Evolutionary conservation across 2,888 invertebrate genomes (phyloP).

Genomic region (Malthinus flaveolus): DNA sequence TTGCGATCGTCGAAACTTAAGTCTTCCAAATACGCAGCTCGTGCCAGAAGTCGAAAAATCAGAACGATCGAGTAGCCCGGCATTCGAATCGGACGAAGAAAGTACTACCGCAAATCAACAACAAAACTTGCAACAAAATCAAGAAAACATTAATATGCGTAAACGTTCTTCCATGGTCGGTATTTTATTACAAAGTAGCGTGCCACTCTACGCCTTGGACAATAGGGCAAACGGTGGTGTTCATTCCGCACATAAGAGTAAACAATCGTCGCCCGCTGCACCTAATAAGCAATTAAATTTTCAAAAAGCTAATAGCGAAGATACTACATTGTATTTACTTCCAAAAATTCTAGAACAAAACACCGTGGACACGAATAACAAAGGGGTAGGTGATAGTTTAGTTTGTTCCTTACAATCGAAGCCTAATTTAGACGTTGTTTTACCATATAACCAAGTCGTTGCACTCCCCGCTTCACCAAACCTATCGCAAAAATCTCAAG

Average conservation of each 20-base stretch:
- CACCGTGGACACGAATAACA: constrained; percentile 65
- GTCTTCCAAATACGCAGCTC: constrained; percentile 36
- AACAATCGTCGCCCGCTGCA: constrained; percentile 15
- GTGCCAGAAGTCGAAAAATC: constrained; percentile 65
- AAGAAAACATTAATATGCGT: constrained; percentile 53
- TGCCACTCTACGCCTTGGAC: constrained; percentile 54
- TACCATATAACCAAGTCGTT: constrained; percentile 33
- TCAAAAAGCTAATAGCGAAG: constrained; percentile 39
- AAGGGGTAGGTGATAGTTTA: constrained; percentile 43
- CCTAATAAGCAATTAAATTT: constrained; percentile 26
- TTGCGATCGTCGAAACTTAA: constrained; percentile 40
- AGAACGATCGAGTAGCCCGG: constrained; percentile 88
- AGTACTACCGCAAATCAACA: constrained; percentile 57
- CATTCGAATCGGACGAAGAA: constrained; percentile 95
- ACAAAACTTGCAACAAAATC: constrained; percentile 45
- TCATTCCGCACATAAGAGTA: constrained; percentile 48
- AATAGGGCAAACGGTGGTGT: constrained; percentile 62
- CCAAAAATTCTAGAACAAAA: constrained; percentile 69
- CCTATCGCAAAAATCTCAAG: constrained; percentile 58
- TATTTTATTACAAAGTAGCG: constrained; percentile 69
- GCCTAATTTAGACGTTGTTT: constrained; percentile 15
- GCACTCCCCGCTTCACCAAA: constrained; percentile 50
- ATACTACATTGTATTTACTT: constrained; percentile 53
- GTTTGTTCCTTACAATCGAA: constrained; percentile 37
- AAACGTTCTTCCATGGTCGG: constrained; percentile 71